Conservation (phyloP, 2,113 vertebrate genomes). For the Nesoenas mayeri region DNA sequence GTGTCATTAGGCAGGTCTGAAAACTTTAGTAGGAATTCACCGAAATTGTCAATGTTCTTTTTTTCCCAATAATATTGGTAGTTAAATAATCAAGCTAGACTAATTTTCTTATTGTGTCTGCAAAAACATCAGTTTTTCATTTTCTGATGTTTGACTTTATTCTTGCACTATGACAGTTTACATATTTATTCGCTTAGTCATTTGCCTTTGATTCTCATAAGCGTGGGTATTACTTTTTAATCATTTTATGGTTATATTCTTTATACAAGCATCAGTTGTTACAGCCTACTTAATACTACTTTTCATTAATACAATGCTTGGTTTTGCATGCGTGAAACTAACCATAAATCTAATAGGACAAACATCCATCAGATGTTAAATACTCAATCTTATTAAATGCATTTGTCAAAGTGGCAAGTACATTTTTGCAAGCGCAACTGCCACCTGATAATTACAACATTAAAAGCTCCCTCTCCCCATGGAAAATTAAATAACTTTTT, state of each 20-base stretch:
- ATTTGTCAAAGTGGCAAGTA: not conserved
- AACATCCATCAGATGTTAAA: not conserved
- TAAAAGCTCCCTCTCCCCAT: not conserved
- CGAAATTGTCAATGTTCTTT: not conserved
- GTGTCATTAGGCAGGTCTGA: not conserved
- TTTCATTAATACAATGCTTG: not conserved
- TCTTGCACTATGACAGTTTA: not conserved
- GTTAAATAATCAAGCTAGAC: not conserved
- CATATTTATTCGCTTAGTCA: slow-evolving; percentile 3
- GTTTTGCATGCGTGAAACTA: not conserved
- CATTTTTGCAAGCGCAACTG: not conserved
- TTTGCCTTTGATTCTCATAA: not conserved
- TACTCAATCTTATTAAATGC: not conserved
- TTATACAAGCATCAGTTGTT: not conserved
- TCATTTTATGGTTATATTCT: not conserved
- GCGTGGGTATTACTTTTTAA: not conserved
- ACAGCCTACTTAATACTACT: not conserved
- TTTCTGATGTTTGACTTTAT: not conserved
- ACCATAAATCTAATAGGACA: not conserved
- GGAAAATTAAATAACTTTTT: slow-evolving; percentile 23
- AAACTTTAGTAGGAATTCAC: not conserved
- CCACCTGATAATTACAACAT: not conserved
- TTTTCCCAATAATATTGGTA: not conserved
- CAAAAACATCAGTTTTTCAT: not conserved
- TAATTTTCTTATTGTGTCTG: not conserved